Percentiles rank a stretch among this genome's conserved stretches.
phyloP scores from a whole-genome alignment of 2,113 vertebrate genomes.

The Opisthocomus hoazin region DNA sequence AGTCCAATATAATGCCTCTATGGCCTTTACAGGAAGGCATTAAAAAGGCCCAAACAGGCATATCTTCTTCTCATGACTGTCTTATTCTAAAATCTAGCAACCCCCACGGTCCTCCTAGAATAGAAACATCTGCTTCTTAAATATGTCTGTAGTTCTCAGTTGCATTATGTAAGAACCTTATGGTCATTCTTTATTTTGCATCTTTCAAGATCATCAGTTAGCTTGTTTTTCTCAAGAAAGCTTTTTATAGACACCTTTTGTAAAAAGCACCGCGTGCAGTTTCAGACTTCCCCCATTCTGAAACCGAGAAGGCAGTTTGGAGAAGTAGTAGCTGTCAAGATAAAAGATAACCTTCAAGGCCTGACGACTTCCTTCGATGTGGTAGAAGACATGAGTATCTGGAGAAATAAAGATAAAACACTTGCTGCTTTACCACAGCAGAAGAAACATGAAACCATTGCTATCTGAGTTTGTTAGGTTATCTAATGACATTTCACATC shows the following conservation, averaged over 20 bases:
- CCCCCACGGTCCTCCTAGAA: not conserved
- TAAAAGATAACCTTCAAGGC: slow-evolving; percentile 87
- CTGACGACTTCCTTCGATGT: slow-evolving; percentile 95
- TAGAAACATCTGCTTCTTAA: not conserved
- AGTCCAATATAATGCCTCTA: not conserved
- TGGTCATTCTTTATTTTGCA: not conserved
- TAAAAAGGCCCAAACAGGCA: not conserved
- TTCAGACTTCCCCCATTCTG: slow-evolving; percentile 90
- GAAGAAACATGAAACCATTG: not conserved
- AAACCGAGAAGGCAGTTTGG: slow-evolving; percentile 88
- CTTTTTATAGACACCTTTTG: slow-evolving; percentile 77
- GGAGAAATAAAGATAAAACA: slow-evolving; percentile 51
- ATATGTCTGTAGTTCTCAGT: not conserved
- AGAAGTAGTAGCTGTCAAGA: slow-evolving; percentile 95
- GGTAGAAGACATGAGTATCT: slow-evolving; percentile 90
- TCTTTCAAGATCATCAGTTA: not conserved
- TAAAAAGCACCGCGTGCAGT: slow-evolving; percentile 90
- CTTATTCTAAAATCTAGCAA: not conserved
- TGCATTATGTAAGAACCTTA: not conserved
- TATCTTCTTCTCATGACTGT: not conserved
- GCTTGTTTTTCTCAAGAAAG: slow-evolving; percentile 20
- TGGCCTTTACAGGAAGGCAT: not conserved
- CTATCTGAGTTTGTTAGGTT: not conserved
- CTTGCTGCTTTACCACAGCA: not conserved
- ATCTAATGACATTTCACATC: not conserved